A percentile compares a stretch with the other conserved stretches of the same genome.
These are phyloP conservation scores for Phaethon lepturus DNA, from an alignment of 2,113 vertebrate species.

Conservation along the genomic window DNA sequence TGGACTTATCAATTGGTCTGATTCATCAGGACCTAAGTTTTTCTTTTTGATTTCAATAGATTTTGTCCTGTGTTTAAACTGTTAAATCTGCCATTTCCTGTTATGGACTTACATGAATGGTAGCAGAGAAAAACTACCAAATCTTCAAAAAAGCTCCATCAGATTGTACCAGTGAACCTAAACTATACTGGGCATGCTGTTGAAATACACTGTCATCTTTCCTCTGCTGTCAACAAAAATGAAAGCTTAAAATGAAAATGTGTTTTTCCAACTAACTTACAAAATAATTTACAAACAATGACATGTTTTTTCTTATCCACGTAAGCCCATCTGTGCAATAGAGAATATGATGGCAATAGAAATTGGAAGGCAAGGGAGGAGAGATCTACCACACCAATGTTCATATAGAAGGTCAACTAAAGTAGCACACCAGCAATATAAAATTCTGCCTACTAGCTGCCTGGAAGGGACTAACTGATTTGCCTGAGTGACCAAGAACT, in stretches of 20 bases:
- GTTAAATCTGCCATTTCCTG: neutral
- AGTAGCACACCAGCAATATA: neutral
- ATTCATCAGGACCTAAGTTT: neutral
- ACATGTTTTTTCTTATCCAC: neutral
- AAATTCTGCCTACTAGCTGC: neutral
- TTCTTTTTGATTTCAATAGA: neutral
- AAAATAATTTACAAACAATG: neutral
- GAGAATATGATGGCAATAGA: neutral
- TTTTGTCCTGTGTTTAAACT: neutral
- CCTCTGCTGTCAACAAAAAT: neutral
- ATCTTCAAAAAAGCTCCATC: neutral
- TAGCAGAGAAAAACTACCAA: neutral
- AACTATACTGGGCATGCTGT: neutral
- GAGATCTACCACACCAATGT: neutral
- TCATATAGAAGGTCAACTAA: neutral
- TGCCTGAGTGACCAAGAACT: neutral
- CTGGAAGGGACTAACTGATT: neutral
- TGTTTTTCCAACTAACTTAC: neutral
- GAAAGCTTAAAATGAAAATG: neutral
- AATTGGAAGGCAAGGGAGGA: neutral
- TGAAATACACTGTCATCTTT: neutral
- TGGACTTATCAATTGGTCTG: neutral
- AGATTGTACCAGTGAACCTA: neutral
- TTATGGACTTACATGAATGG: accelerated
- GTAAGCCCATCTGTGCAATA: neutral